Evolutionary conservation across 2,113 vertebrate species (phyloP).

Genomic region (Ramphastos sulfuratus): DNA sequence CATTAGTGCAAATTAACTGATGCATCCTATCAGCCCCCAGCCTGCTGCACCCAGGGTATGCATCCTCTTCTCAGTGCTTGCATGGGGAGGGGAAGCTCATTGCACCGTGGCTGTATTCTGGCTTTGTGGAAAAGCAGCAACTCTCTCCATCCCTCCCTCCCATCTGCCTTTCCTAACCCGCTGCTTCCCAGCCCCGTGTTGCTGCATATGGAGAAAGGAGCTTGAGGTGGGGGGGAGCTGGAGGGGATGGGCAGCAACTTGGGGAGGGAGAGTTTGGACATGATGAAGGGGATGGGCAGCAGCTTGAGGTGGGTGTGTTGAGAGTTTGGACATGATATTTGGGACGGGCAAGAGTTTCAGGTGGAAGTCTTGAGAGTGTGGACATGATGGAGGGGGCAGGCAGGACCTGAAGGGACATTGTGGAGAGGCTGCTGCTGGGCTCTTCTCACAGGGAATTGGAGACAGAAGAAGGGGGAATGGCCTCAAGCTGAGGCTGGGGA

Average conservation of each 20-base stretch:
- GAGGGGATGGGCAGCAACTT: neutral
- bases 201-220: neutral
- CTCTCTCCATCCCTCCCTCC: neutral
- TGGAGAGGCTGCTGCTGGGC: no score
- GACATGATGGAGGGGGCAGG: no score
- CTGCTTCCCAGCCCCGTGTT: neutral
- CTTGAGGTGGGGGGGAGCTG: neutral
- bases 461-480: no score
- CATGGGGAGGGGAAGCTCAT: neutral
- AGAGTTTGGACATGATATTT: no score
- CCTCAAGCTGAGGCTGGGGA: no score
- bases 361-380: no score
- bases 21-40: slow-evolving; percentile 26
- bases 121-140: neutral
- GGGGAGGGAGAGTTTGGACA: neutral
- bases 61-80: neutral
- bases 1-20: slow-evolving; percentile 53
- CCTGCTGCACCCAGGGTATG: neutral
- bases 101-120: neutral
- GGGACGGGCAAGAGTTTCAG: no score
- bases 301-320: no score
- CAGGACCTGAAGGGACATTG: no score
- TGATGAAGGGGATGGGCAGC: no score
- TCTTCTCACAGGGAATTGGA: no score
- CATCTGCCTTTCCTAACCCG: neutral